Evolutionary conservation across 2,113 vertebrate species (phyloP), one percentile per base, ranked within the genome.

Genomic region (Pardalotus punctatus): DNA sequence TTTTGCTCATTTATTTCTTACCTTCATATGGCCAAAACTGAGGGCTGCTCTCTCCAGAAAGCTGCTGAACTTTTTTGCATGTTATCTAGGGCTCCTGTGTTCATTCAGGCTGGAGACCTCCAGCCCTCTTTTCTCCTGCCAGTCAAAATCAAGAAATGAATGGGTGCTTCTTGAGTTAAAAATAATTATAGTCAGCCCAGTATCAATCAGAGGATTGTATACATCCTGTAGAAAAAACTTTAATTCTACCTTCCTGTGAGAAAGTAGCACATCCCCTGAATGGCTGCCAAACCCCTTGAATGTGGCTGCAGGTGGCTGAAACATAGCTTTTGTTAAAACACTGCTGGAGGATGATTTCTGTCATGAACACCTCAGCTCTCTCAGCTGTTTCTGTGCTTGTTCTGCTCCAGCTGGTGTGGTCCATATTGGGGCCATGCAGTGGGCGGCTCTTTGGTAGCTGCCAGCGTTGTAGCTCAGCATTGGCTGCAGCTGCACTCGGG

Each of bases 261-360:
- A 91, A 91, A 70, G 85, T n/a, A 90, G 81, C 54, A 35, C 8
- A 11, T 80, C 54, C 54, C 25, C n/a, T 90, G 71, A 90, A 62
- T 20, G 6, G 7, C 71, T 93, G 93, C 88, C 82, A 84, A 29
- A 50, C 43, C 65, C 20, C 47, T 67, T 90, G 54, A 73, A 65
- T 36, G 51, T 57, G 81, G 50, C 84, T 95, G 84, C 93, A 91
- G 78, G 57, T 90, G 86, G 91, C 70, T 95, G n/a, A 79, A 81
- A 72, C 0, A 1, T 83, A 71, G 2, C 7, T 93, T 91, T 89
- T 87, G 51, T 93, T 94, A 84, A 91, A 95, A 80, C 53, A 38
- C 69, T 69, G 50, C 82, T 84, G 82, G 85, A 57, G 83, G 54
- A 56, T 70, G 3, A 58, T 91, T 85, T 89, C 64, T 87, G 57